Evolutionary conservation across 2,797 vertebrate species (phyloP).

Genomic region (Siniperca undulata): DNA sequence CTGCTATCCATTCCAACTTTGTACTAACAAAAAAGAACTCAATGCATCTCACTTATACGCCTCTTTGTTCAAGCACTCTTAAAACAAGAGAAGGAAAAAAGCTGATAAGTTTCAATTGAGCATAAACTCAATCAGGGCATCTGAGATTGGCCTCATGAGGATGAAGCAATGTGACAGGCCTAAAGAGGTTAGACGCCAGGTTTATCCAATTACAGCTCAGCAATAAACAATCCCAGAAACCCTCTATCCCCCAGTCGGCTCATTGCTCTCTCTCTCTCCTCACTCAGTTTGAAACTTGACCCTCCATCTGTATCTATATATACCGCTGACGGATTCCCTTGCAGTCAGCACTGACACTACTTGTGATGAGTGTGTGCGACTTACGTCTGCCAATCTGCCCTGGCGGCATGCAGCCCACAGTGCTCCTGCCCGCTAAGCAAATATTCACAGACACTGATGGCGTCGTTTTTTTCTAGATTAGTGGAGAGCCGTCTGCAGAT

Average conservation of each 20-base stretch:
- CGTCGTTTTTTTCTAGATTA: conserved; percentile 73
- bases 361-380: conserved; percentile 68
- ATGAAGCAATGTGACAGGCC: conserved; percentile 82
- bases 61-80: conserved; percentile 46
- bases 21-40: not conserved
- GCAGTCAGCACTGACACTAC: conserved; percentile 51
- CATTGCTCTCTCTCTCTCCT: conserved; percentile 53
- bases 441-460: conserved; percentile 74
- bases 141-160: conserved; percentile 79
- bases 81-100: conserved; percentile 48
- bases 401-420: conserved; percentile 24
- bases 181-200: conserved; percentile 81
- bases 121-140: conserved; percentile 79
- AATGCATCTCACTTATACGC: conserved; percentile 25
- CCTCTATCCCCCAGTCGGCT: conserved; percentile 64
- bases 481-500: conserved; percentile 73
- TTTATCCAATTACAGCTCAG: conserved; percentile 82
- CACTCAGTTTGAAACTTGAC: conserved; percentile 74
- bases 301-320: conserved; percentile 70
- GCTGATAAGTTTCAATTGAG: conserved; percentile 80
- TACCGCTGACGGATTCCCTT: conserved; percentile 68
- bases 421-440: conserved; percentile 69
- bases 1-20: not conserved
- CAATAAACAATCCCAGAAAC: conserved; percentile 82
- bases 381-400: conserved; percentile 55